phyloP scores from a whole-genome alignment of 2,797 vertebrate species.

The Notoglanidium macrostoma region DNA sequence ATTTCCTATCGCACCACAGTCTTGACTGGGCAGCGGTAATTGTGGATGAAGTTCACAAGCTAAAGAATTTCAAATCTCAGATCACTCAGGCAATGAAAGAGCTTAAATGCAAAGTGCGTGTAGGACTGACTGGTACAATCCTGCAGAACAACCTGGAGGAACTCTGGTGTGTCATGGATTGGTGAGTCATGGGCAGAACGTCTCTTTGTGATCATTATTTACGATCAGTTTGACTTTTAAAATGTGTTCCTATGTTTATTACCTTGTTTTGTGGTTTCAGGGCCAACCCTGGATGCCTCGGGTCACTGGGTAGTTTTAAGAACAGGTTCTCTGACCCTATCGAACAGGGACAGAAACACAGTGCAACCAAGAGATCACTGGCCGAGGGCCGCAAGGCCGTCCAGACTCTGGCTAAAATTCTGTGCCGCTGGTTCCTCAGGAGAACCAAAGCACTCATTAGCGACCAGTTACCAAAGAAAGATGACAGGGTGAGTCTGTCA shows the following conservation, averaged over 20 bases:
- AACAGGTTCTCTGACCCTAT: conserved; percentile 87
- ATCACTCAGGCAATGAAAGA: conserved; percentile 91
- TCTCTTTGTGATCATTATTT: neutral
- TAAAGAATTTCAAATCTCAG: conserved; percentile 93
- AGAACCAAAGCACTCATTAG: conserved; percentile 89
- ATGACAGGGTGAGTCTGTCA: conserved; percentile 83
- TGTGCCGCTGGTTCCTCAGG: conserved; percentile 86
- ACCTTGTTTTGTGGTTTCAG: conserved; percentile 65
- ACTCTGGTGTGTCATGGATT: conserved; percentile 98
- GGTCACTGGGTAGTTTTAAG: conserved; percentile 80
- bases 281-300: conserved; percentile 90
- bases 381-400: conserved; percentile 87
- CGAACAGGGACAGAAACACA: conserved; percentile 90
- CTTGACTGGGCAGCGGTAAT: conserved; percentile 90
- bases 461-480: conserved; percentile 89
- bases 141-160: conserved; percentile 96
- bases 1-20: conserved; percentile 65
- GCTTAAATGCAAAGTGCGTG: conserved; percentile 82
- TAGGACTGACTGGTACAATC: conserved; percentile 95
- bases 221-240: neutral
- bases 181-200: conserved; percentile 72
- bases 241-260: neutral
- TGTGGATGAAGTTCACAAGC: conserved; percentile 93
- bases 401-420: conserved; percentile 77
- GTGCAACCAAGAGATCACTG: conserved; percentile 87